A percentile compares a stretch with the other conserved stretches of the same genome.
phyloP scores from a whole-genome alignment of 2,113 vertebrate species.

The Balaeniceps rex region DNA sequence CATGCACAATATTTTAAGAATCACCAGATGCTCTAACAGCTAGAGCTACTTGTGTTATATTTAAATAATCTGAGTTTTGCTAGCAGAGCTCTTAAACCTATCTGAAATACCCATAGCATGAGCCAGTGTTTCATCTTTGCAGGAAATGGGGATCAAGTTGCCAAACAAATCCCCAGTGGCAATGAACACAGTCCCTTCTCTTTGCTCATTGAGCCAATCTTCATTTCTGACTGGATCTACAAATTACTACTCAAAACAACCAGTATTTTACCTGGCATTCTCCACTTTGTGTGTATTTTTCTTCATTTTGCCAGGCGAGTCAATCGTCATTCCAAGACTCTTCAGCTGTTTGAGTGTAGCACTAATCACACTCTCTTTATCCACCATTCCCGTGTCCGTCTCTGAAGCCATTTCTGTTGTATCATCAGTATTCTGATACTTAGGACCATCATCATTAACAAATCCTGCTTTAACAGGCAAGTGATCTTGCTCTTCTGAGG shows the following conservation, averaged over 20 bases:
- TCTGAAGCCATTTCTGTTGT: slow-evolving; percentile 20
- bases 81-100: neutral
- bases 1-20: neutral
- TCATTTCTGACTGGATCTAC: neutral
- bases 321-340: slow-evolving; percentile 84
- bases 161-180: neutral
- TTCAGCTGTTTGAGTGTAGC: slow-evolving; percentile 87
- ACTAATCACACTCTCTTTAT: slow-evolving; percentile 77
- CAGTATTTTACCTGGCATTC: slow-evolving; percentile 82
- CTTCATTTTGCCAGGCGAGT: slow-evolving; percentile 63
- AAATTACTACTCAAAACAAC: neutral
- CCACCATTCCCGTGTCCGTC: neutral
- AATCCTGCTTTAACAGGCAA: slow-evolving; percentile 37
- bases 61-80: neutral
- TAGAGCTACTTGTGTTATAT: neutral
- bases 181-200: neutral
- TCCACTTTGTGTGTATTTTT: slow-evolving; percentile 75
- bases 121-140: neutral
- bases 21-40: neutral
- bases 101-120: neutral
- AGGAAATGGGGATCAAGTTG: neutral
- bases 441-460: neutral
- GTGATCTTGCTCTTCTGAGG: slow-evolving; percentile 52
- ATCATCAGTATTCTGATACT: neutral
- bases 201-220: neutral